phyloP scores from a whole-genome alignment of 2,113 vertebrate genomes.

The Marmota flaviventris region DNA sequence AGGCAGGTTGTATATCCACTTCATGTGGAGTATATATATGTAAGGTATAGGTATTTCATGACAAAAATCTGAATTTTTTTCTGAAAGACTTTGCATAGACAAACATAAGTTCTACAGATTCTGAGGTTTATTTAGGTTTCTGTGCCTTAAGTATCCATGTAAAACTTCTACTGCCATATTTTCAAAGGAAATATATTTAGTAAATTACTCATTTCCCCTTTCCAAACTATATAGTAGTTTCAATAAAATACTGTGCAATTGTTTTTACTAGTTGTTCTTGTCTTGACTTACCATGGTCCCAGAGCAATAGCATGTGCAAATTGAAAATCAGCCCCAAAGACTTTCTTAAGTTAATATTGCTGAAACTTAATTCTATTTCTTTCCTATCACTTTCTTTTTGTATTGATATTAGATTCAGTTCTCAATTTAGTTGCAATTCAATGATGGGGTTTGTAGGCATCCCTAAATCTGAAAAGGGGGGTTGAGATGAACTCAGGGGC shows the following conservation, averaged over 20 bases:
- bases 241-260: conserved; percentile 80
- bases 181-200: conserved; percentile 84
- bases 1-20: conserved; percentile 83
- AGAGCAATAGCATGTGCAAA: conserved; percentile 83
- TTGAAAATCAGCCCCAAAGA: conserved; percentile 83
- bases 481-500: conserved; percentile 82
- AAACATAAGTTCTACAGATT: conserved; percentile 82
- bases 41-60: conserved; percentile 84
- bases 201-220: conserved; percentile 82
- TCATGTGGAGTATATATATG: conserved; percentile 80
- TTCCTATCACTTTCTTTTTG: conserved; percentile 80
- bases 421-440: conserved; percentile 74
- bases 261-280: conserved; percentile 86
- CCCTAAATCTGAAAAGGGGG: conserved; percentile 54
- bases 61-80: conserved; percentile 81
- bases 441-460: conserved; percentile 62
- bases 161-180: conserved; percentile 82
- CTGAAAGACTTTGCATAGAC: conserved; percentile 80
- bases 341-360: conserved; percentile 75
- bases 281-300: conserved; percentile 85
- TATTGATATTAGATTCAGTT: conserved; percentile 79
- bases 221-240: conserved; percentile 82
- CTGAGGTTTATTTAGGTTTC: conserved; percentile 83
- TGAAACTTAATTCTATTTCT: conserved; percentile 81
- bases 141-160: conserved; percentile 77